These are phyloP conservation scores for Octopus sinensis DNA, from an alignment of 1,140 invertebrate genomes.

Conservation along the genomic window DNA sequence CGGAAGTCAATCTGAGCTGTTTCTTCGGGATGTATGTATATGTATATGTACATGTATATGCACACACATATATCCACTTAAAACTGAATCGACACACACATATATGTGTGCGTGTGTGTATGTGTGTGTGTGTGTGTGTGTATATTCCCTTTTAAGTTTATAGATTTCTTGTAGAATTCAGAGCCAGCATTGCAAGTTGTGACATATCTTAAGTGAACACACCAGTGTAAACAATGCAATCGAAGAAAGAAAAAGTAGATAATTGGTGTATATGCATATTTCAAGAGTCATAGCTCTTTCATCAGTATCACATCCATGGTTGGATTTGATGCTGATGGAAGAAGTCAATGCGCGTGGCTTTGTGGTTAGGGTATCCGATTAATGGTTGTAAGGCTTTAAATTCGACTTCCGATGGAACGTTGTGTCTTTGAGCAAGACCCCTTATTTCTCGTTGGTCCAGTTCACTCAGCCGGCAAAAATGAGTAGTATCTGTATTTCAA, in stretches of 20 bases:
- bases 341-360: not conserved
- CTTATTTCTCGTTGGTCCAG: no score
- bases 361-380: no score
- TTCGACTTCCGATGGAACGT: no score
- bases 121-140: conserved; percentile 23
- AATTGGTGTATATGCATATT: not conserved
- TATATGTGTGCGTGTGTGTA: not conserved
- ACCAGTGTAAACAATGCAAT: not conserved
- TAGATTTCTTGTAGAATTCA: not conserved
- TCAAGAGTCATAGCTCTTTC: not conserved
- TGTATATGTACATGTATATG: not conserved
- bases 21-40: not conserved
- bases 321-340: not conserved
- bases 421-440: no score
- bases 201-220: not conserved
- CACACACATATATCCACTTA: not conserved
- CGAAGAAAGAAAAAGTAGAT: not conserved
- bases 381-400: no score
- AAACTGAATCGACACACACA: not conserved
- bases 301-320: not conserved
- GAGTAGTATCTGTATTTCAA: no score
- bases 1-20: not conserved
- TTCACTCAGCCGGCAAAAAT: no score
- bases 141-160: conserved; percentile 5
- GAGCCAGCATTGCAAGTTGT: not conserved